These are phyloP conservation scores for Campylorhamphus procurvoides DNA, from an alignment of 2,113 vertebrate species.

Conservation along the genomic window DNA sequence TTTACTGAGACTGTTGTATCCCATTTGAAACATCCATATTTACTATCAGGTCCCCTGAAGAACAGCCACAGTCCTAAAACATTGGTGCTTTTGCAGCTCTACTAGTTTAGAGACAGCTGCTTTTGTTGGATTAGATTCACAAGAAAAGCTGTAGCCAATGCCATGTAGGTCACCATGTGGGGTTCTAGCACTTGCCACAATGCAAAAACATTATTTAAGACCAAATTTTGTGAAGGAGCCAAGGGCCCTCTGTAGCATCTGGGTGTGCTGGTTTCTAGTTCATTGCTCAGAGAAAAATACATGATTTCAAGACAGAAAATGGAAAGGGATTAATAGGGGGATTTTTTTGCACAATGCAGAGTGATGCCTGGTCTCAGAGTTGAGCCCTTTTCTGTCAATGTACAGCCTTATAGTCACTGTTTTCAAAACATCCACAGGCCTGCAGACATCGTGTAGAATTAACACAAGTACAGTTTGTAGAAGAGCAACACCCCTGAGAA, in stretches of 20 bases:
- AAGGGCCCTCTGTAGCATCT: constrained; percentile 38
- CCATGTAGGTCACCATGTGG: constrained; percentile 59
- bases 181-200: constrained; percentile 13
- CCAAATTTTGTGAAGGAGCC: constrained; percentile 13
- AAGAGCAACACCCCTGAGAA: not conserved
- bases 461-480: not conserved
- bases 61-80: not conserved
- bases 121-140: constrained; percentile 62
- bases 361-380: not conserved
- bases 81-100: constrained; percentile 15
- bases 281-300: constrained; percentile 28
- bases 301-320: constrained; percentile 38
- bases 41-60: not conserved
- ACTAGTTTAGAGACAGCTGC: constrained; percentile 45
- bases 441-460: not conserved
- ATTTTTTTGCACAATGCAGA: constrained; percentile 3
- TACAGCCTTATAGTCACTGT: not conserved
- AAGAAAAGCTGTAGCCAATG: not conserved
- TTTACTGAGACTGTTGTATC: not conserved
- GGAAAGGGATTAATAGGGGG: not conserved
- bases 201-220: constrained; percentile 51
- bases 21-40: not conserved
- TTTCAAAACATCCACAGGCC: not conserved
- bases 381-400: not conserved
- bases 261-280: constrained; percentile 25